Evolutionary conservation across 2,888 invertebrate species (phyloP), one percentile per base, ranked within the genome.

Genomic region (Lumbricus terrestris): DNA sequence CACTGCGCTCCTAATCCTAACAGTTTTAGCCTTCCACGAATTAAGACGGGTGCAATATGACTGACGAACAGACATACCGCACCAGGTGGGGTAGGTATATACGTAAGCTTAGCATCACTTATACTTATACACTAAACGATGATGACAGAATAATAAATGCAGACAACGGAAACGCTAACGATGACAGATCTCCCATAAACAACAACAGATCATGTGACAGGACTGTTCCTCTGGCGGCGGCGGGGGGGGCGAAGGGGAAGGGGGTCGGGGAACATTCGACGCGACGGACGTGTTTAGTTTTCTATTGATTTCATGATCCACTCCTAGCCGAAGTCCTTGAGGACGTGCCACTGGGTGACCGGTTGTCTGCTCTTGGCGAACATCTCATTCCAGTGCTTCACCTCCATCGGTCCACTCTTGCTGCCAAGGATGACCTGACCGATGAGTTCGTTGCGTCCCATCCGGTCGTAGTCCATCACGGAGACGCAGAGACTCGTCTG

Each of bases 331-430:
- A 93, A 95, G 92, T 95, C 94, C 92, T 98, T 98, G 94, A 98
- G 96, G 95, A 98, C 97, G 96, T 98, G 98, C 98, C 98, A 98
- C 95, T 98, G 98, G 89, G 98, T 97, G 94, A 98, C 97, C 93
- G 97, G 98, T 96, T 98, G 98, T 93, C 98, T 96, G 37, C 98
- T 98, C 95, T 98, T 98, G 91, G 98, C 97, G 93, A 98, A 98
- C 98, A 98, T 98, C 95, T 98, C 98, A 94, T 98, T 98, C 98
- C 98, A 98, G 95, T 98, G 98, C 95, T 98, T 98, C 82, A 98
- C 98, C 95, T 98, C 98, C 90, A 97, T 97, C 35, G 98, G 98
- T 0, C 98, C 98, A 90, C 98, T 98, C 29, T 96, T 96, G 92
- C 93, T 93, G 88, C 94, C 94, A 92, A 94, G 93, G 90, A 94